Percentiles rank a stretch among this genome's conserved stretches.
Conservation (phyloP, 2,797 vertebrate genomes). For the Carduelis carduelis region DNA sequence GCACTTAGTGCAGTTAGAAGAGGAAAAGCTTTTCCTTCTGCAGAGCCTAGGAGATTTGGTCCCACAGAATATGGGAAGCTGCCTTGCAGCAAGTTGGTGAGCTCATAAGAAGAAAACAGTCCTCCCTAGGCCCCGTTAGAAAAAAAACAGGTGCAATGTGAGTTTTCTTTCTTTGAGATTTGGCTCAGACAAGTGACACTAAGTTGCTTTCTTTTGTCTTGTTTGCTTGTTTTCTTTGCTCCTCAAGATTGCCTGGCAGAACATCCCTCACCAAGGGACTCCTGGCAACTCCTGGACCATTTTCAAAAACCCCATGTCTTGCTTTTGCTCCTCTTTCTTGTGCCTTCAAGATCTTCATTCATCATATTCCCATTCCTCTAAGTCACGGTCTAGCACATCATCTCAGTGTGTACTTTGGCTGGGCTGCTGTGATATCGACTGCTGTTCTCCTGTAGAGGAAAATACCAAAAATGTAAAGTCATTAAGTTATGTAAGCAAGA, state of each 20-base stretch:
- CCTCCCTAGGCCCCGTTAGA: fast-evolving
- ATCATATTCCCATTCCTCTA: not conserved
- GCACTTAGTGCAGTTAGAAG: not conserved
- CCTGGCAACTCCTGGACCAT: not conserved
- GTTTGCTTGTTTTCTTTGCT: not conserved
- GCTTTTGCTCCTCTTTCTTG: not conserved
- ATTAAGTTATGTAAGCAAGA: not conserved
- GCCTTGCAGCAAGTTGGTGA: not conserved
- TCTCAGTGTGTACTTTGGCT: not conserved
- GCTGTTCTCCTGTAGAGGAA: not conserved
- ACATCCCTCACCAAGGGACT: not conserved
- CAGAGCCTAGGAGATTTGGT: not conserved
- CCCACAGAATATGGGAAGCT: not conserved
- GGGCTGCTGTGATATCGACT: not conserved
- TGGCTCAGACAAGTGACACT: not conserved
- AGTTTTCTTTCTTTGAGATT: not conserved
- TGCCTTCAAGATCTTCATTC: not conserved
- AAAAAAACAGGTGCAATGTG: not conserved
- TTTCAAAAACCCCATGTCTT: not conserved
- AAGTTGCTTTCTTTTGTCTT: not conserved
- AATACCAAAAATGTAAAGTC: not conserved
- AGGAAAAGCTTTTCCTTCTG: not conserved
- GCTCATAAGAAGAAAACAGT: not conserved
- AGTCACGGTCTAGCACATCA: not conserved
- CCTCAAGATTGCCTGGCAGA: not conserved